Base-by-base conservation (phyloP, 64 coral and sea anemone species). In the Montipora capricornis region DNA sequence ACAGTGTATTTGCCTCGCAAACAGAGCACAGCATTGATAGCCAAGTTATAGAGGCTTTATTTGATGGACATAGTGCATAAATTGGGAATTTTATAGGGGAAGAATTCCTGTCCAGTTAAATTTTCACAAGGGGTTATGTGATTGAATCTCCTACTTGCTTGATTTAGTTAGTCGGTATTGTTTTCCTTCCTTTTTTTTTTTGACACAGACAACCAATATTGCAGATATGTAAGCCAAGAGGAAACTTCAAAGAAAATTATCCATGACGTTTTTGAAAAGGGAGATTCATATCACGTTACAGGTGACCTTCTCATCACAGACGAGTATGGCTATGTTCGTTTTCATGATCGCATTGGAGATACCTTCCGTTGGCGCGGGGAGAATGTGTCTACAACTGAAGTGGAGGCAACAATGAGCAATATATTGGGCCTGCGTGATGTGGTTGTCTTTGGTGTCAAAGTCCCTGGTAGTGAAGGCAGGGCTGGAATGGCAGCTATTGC, bases 301-400 rank as follows among this genome's bases (percentile, higher is more conserved):
- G 97, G 94, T 11, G 97, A 98, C 49, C 79, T 93, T 5, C 80
- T 96, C 2, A 44, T 95, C 48, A 79, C 88, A 73, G 97, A 98
- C n/a, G 94, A 98, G 73, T 93, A 94, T 49, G 97, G 97, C 8
- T 96, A 96, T 80, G 68, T 96, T 2, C 95, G 87, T 80, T 98
- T 98, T 47, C 92, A 89, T 75, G 97, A 98, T 80, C 97, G 97
- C 52, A 87, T 90, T 37, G 97, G 97, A 79, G 97, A 98, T 47
- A 98, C 97, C 7, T 98, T 98, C 88, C 97, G 94, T 78, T 98
- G 97, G 97, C 88, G 73, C 11, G 97, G 97, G 19, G 97, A 98
- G 69, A 98, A 98, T 89, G 97, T 98, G 47, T 98, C 97, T 22
- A 98, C 97, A 17, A 78, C 94, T 62, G 97, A 98, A 84, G 97